phyloP scores from a whole-genome alignment of 2,888 invertebrate species.

The Acanthosepion lycidas region DNA sequence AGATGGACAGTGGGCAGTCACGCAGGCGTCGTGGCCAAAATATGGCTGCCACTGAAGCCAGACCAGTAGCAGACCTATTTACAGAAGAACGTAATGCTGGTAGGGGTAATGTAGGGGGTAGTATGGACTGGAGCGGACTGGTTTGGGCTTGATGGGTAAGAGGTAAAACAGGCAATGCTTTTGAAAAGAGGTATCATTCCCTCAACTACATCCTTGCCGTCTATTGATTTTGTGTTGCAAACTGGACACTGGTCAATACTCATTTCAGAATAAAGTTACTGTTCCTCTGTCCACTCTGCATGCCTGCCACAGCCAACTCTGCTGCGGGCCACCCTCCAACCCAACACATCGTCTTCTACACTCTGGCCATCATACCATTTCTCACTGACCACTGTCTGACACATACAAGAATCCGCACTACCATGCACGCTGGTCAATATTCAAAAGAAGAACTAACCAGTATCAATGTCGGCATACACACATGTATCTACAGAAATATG shows the following conservation, averaged over 20 bases:
- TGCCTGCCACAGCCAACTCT: neutral
- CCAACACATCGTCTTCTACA: neutral
- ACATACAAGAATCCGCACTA: neutral
- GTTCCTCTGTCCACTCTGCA: slow-evolving; percentile 33
- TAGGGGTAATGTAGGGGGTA: neutral
- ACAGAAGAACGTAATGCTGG: neutral
- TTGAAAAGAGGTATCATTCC: slow-evolving; percentile 22
- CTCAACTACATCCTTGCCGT: neutral
- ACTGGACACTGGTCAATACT: slow-evolving; percentile 33
- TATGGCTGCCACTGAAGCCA: slow-evolving; percentile 33
- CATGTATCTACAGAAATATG: neutral
- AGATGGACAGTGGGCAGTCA: slow-evolving; percentile 23
- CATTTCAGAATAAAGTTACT: slow-evolving; percentile 9
- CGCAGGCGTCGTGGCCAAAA: slow-evolving; percentile 14
- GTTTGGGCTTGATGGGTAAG: slow-evolving; percentile 6
- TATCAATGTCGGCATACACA: neutral
- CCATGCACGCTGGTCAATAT: neutral
- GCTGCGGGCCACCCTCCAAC: neutral
- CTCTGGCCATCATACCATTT: slow-evolving; percentile 1
- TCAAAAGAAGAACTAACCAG: neutral
- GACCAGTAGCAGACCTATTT: slow-evolving; percentile 33
- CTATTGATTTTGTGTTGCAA: slow-evolving; percentile 33
- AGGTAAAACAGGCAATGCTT: slow-evolving; percentile 13
- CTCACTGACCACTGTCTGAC: slow-evolving; percentile 22
- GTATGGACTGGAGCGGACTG: neutral